Evolutionary conservation across 1,140 invertebrate species (phyloP), one percentile per base, ranked within the genome.

Genomic region (Meloidogyne chitwoodi): DNA sequence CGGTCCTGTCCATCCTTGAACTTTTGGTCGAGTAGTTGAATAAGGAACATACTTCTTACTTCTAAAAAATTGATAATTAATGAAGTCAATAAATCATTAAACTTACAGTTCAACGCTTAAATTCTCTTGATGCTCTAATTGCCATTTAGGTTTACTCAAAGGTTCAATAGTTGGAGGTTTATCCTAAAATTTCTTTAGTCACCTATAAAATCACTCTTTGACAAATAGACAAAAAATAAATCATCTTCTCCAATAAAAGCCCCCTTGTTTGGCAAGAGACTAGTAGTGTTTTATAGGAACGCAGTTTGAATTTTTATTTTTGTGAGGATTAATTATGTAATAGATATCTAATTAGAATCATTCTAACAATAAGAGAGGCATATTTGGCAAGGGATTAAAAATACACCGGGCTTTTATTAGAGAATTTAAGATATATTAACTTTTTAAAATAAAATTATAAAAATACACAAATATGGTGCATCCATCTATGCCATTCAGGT

Each of bases 401-500:
- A 31, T 31, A 31, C 2, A 31, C 6, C 6, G 29, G 2, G 29
- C 6, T 31, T 38, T 8, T 38, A 38, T 38, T 38, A 38, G 34
- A 38, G 0, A 4, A 38, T 38, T 38, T 38, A 38, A 6, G 6
- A 31, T n/a, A 31, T 6, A 10, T 8, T 38, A 38, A 38, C 10
- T 38, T 10, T 38, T 8, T 8, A 38, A 38, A 38, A 10, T 38
- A 10, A 38, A 19, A 48, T 0, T 38, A 2, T 14, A 56, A 56
- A 56, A n/a, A n/a, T 56, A 56, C 83, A 41, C 73, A 79, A 63
- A 85, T 86, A 71, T 86, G 85, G 67, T 86, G 85, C 27, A 86
- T 68, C 85, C 85, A 85, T 6, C 77, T 91, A 83, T 89, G 93
- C 93, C 94, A 96, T 89, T 95, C 93, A 56, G 93, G 89, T n/a